Conservation (phyloP, 2,888 invertebrate species). For the Adelphocoris suturalis region DNA sequence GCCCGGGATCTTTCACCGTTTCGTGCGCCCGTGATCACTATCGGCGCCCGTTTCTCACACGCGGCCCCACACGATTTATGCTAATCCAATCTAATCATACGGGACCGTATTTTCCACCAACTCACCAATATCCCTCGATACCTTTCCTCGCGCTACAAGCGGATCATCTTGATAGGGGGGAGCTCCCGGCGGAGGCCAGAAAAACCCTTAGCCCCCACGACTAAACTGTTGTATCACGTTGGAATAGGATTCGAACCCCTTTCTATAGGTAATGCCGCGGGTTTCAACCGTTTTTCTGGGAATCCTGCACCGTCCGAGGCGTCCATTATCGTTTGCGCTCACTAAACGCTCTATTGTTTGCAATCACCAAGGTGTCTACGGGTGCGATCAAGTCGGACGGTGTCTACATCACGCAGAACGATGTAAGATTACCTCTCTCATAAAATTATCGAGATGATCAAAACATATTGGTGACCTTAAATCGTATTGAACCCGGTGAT, state of each 20-base stretch:
- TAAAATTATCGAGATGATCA: no score
- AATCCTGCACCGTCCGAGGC: not conserved
- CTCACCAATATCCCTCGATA: slow-evolving; percentile 11
- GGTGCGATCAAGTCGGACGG: not conserved
- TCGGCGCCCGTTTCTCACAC: slow-evolving; percentile 69
- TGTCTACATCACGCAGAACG: no score
- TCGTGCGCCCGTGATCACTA: slow-evolving; percentile 46
- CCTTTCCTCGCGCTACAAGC: slow-evolving; percentile 53
- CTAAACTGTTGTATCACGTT: slow-evolving; percentile 61
- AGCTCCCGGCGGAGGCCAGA: not conserved
- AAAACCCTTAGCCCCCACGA: not conserved
- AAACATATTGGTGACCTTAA: no score
- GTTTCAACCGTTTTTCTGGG: not conserved
- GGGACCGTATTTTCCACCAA: slow-evolving; percentile 47
- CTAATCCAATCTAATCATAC: slow-evolving; percentile 68
- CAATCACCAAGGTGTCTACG: not conserved
- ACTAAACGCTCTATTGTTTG: not conserved
- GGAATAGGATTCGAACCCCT: slow-evolving; percentile 35
- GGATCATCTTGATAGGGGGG: slow-evolving; percentile 55
- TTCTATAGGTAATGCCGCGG: slow-evolving; percentile 7
- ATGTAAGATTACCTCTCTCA: no score
- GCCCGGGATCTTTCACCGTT: slow-evolving; percentile 61
- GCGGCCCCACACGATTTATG: slow-evolving; percentile 68
- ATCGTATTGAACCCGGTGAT: no score
- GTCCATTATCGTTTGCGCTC: not conserved